Evolutionary conservation across 2,113 vertebrate species (phyloP).

Genomic region (Otocyon megalotis): DNA sequence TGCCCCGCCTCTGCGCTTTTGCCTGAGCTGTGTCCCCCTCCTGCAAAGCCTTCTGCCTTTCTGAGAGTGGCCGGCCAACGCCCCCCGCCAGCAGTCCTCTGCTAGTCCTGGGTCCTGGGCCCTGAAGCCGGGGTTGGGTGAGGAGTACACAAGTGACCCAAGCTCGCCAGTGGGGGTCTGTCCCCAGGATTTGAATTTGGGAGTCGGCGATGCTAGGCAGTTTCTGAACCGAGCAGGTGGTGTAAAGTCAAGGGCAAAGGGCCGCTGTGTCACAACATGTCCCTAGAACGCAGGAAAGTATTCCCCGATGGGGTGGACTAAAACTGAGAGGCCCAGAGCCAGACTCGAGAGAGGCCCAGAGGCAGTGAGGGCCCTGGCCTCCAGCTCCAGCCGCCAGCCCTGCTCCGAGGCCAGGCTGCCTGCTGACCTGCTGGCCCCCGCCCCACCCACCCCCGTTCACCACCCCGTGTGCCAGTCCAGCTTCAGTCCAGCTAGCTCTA

Average conservation of each 20-base stretch:
- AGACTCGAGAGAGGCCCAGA: background rate
- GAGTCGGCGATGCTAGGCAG: background rate
- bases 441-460: background rate
- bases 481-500: background rate
- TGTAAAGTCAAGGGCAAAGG: background rate
- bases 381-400: background rate
- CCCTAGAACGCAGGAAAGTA: background rate
- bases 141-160: background rate
- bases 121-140: background rate
- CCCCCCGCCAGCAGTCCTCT: background rate
- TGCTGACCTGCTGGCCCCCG: too few species aligned
- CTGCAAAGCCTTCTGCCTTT: background rate
- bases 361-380: background rate
- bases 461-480: too few species aligned
- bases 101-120: rapidly evolving
- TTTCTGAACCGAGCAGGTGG: background rate
- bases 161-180: background rate
- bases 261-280: background rate
- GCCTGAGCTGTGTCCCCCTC: background rate
- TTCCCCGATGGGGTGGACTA: background rate
- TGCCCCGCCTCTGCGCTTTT: background rate
- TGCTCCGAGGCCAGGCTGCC: background rate
- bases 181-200: background rate
- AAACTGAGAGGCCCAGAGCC: background rate
- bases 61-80: background rate